These are phyloP conservation scores for Microctonus aethiopoides DNA, from an alignment of 2,888 invertebrate species.

Conservation along the genomic window DNA sequence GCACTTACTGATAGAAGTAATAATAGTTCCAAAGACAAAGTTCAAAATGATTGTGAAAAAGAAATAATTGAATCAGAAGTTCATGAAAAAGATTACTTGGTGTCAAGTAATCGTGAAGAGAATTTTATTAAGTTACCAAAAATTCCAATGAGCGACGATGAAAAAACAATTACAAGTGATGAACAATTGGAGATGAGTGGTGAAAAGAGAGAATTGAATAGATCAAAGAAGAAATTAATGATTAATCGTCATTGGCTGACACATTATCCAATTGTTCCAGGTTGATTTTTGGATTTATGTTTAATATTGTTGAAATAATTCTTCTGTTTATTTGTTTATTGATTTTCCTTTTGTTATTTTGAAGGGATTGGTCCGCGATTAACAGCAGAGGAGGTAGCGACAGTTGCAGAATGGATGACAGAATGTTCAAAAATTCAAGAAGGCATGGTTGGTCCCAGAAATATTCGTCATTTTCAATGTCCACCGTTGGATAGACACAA, in stretches of 20 bases:
- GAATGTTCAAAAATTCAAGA: slow-evolving; percentile 71
- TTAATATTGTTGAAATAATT: no score
- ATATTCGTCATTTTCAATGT: slow-evolving; percentile 76
- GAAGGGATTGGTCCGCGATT: slow-evolving; percentile 61
- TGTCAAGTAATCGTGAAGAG: slow-evolving; percentile 28
- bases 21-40: slow-evolving; percentile 22
- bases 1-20: slow-evolving; percentile 31
- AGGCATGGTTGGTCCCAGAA: slow-evolving; percentile 78
- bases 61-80: slow-evolving; percentile 34
- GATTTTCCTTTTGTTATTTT: neutral
- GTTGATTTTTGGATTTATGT: slow-evolving; percentile 46
- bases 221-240: slow-evolving; percentile 38
- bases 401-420: slow-evolving; percentile 61
- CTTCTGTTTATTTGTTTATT: no score
- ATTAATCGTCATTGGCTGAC: slow-evolving; percentile 41
- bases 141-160: slow-evolving; percentile 15
- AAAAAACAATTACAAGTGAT: slow-evolving; percentile 8
- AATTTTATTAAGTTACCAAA: slow-evolving; percentile 27
- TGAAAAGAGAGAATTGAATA: slow-evolving; percentile 43
- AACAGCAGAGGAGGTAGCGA: slow-evolving; percentile 55
- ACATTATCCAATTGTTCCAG: slow-evolving; percentile 56
- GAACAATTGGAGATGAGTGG: slow-evolving; percentile 10
- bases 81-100: slow-evolving; percentile 27
- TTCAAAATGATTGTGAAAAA: neutral
- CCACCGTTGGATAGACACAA: slow-evolving; percentile 72